Evolutionary conservation across 2,113 vertebrate genomes (phyloP).

Genomic region (Lota lota): DNA sequence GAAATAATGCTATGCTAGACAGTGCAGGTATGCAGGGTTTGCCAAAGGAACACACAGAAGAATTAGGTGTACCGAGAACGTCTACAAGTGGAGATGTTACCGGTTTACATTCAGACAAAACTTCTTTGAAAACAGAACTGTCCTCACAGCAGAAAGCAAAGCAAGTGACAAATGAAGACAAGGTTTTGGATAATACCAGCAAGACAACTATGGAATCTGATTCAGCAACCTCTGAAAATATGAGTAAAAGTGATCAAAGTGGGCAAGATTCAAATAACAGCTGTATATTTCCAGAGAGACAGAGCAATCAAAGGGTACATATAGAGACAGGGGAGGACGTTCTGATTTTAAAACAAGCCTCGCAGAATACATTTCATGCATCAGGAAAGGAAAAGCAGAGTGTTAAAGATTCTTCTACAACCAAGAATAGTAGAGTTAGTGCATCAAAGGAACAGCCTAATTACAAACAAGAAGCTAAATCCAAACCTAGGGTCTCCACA

Average conservation of each 20-base stretch:
- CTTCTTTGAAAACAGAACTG: constrained; percentile 17
- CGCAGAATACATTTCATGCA: constrained; percentile 15
- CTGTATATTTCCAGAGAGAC: constrained; percentile 19
- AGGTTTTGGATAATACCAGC: constrained; percentile 32
- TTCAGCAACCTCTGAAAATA: constrained; percentile 20
- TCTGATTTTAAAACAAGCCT: constrained; percentile 32
- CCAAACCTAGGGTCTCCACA: constrained; percentile 48
- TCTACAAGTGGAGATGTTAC: constrained; percentile 12
- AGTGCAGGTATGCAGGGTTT: constrained; percentile 4
- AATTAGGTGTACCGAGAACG: neutral
- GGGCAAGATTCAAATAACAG: constrained; percentile 38
- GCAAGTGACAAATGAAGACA: constrained; percentile 5
- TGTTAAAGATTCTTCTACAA: constrained; percentile 14
- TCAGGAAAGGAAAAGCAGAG: constrained; percentile 31
- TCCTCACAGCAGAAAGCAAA: constrained; percentile 11
- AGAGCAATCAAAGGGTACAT: constrained; percentile 19
- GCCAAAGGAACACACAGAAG: neutral
- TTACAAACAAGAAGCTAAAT: constrained; percentile 32
- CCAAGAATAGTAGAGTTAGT: constrained; percentile 1
- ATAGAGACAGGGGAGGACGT: constrained; percentile 15
- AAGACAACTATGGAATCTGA: constrained; percentile 29
- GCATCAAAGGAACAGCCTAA: constrained; percentile 13
- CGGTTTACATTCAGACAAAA: constrained; percentile 24
- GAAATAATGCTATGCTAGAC: constrained; percentile 17
- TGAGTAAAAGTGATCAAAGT: constrained; percentile 25